phyloP scores from a whole-genome alignment of 2,888 invertebrate species.

The Mesorhabditis sp. region DNA sequence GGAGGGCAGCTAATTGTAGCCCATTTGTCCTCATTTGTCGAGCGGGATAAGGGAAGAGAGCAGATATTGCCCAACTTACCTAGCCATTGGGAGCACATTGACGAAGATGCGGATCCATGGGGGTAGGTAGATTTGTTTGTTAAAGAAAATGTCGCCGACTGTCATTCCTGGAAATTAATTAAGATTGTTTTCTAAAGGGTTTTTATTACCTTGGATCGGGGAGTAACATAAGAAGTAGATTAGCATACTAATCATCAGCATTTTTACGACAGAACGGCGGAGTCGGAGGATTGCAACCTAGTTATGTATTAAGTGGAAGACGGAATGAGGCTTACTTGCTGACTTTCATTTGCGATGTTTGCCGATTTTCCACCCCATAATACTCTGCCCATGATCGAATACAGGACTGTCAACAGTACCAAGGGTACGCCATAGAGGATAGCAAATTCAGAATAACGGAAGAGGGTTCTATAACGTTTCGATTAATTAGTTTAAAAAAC shows the following conservation, averaged over 20 bases:
- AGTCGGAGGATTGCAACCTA: constrained; percentile 34
- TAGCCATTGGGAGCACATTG: constrained; percentile 37
- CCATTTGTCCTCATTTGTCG: too few species aligned
- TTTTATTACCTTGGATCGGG: constrained; percentile 56
- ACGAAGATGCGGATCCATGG: constrained; percentile 33
- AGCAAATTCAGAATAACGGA: constrained; percentile 40
- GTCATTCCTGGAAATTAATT: too few species aligned
- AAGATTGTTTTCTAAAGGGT: too few species aligned
- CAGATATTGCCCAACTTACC: constrained; percentile 15
- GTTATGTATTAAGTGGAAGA: background rate
- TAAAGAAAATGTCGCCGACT: too few species aligned
- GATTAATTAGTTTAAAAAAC: too few species aligned
- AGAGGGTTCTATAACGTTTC: constrained; percentile 24
- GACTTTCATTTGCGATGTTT: constrained; percentile 39
- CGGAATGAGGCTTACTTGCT: constrained; percentile 21
- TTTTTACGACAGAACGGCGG: constrained; percentile 61
- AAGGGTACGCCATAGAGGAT: constrained; percentile 44
- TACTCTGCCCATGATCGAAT: constrained; percentile 41
- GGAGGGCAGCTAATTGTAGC: too few species aligned
- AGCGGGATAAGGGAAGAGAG: too few species aligned
- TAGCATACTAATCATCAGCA: constrained; percentile 60
- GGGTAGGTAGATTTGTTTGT: constrained; percentile 21
- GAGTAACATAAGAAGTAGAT: constrained; percentile 61
- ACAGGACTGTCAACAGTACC: constrained; percentile 38
- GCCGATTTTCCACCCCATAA: constrained; percentile 32